Evolutionary conservation across 2,113 vertebrate genomes (phyloP), one percentile per base, ranked within the genome.

Genomic region (Phrynosoma blainvillii): DNA sequence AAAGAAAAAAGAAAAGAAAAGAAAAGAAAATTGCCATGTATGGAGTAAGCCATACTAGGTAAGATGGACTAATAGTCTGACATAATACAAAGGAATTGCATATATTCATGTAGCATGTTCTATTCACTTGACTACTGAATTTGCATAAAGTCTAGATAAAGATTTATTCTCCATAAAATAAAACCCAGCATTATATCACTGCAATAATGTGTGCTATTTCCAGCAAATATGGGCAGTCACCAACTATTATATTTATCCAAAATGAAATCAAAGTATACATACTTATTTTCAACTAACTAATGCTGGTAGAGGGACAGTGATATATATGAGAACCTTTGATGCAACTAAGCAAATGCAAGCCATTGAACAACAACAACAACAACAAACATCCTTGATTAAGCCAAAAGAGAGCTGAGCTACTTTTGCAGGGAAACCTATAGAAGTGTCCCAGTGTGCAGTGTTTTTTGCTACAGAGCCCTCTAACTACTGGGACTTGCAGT

Each of bases 151-250:
- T 82, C 30, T 5, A 7, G 27, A n/a, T 54, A n/a, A 84, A 84
- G 47, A 85, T 77, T 62, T 20, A 85, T 66, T 40, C 40, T 21
- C 30, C 25, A 77, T 76, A 42, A 85, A 85, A 77, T 65, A 77
- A 65, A 13, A 47, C 12, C 56, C 84, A 65, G 12, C 74, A 30
- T 85, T 5, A 30, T 65, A 10, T 13, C n/a, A 59, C 30, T 77
- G 74, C 23, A n/a, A 65, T 65, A n/a, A 18, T 13, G 5, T 62
- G 56, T 42, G 27, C 59, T 66, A 20, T 36, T 14, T 30, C 62
- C 23, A 76, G 76, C 54, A 62, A 84, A 76, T 75, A 75, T 5
- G 32, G 52, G 54, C 32, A 40, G 73, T 85, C 71, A 27, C 21
- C 75, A 23, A 10, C 23, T 9, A 75, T 40, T 56, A 62, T 18